phyloP scores from a whole-genome alignment of 2,888 invertebrate genomes.

The Protonemura montana region DNA sequence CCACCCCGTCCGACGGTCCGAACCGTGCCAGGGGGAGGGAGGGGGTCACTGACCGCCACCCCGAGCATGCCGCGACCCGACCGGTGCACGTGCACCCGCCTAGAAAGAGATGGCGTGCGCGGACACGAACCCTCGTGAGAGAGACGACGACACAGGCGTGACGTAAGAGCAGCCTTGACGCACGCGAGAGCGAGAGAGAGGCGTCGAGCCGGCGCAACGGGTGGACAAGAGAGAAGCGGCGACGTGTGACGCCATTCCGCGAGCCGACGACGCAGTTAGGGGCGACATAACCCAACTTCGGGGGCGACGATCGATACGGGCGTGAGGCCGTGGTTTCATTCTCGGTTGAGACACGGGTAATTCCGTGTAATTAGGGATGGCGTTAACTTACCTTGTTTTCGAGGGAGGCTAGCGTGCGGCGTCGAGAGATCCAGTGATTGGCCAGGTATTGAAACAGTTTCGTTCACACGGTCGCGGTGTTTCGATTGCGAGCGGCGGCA shows the following conservation, averaged over 20 bases:
- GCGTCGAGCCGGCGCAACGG: conserved; percentile 1
- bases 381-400: neutral
- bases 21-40: conserved; percentile 20
- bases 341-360: neutral
- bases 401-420: neutral
- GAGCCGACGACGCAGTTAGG: neutral
- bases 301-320: conserved; percentile 7
- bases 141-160: neutral
- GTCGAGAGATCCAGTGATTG: neutral
- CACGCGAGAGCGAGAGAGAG: conserved; percentile 13
- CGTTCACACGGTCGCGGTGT: neutral
- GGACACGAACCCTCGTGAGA: neutral
- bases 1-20: neutral
- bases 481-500: neutral
- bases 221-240: neutral
- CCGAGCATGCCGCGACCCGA: conserved; percentile 15
- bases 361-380: neutral
- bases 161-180: conserved; percentile 12
- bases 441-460: neutral
- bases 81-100: neutral
- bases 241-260: conserved; percentile 14
- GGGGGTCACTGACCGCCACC: conserved; percentile 24
- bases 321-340: neutral
- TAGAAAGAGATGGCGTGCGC: neutral
- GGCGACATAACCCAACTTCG: neutral